Conservation (phyloP, 2,888 invertebrate species). For the Epirrita christyi region DNA sequence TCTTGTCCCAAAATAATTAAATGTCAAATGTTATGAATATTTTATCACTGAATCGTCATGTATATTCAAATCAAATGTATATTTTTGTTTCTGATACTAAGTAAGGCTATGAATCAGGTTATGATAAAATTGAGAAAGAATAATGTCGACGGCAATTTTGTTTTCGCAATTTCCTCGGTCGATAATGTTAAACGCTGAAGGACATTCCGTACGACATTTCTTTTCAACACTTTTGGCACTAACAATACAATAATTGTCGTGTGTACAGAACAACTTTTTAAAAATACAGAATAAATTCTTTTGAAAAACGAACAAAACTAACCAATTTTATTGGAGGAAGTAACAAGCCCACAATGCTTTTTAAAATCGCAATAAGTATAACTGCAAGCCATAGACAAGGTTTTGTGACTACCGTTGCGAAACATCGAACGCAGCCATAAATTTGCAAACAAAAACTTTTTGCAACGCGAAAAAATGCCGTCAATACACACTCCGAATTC, state of each 20-base stretch:
- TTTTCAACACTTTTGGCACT: conserved; percentile 49
- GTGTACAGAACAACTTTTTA: conserved; percentile 48
- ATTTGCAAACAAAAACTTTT: conserved; percentile 64
- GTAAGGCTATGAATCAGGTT: conserved; percentile 16
- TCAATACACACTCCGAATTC: conserved; percentile 48
- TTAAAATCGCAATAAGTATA: conserved; percentile 54
- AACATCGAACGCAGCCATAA: conserved; percentile 62
- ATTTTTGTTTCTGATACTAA: conserved; percentile 9
- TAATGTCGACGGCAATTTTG: conserved; percentile 16
- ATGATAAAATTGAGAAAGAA: conserved; percentile 23
- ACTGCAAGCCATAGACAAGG: conserved; percentile 64
- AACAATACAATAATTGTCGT: conserved; percentile 39
- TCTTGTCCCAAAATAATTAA: too few relatives aligned
- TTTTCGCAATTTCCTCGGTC: conserved; percentile 27
- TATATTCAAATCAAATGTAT: conserved; percentile 6
- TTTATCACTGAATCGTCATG: too few relatives aligned
- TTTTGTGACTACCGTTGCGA: conserved; percentile 65
- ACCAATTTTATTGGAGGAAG: conserved; percentile 45
- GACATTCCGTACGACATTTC: conserved; percentile 44
- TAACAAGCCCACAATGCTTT: conserved; percentile 32
- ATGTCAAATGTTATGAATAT: too few relatives aligned
- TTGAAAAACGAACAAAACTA: conserved; percentile 54
- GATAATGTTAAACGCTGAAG: conserved; percentile 36
- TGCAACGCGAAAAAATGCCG: conserved; percentile 61
- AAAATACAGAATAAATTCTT: conserved; percentile 55